These are phyloP conservation scores for Homarus gammarus DNA, from an alignment of 2,888 invertebrate genomes.

Conservation along the genomic window DNA sequence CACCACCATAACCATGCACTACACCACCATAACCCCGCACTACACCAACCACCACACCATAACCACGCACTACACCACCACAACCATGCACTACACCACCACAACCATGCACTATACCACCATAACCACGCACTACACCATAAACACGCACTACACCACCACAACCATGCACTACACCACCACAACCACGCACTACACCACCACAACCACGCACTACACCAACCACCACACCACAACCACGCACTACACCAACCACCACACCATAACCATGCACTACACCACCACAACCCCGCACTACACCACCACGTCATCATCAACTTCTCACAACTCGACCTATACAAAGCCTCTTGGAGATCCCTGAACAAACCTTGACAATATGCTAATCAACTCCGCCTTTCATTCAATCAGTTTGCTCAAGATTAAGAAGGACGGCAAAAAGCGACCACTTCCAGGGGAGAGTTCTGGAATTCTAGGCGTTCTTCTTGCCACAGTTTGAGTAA, in stretches of 20 bases:
- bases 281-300: not conserved
- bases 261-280: not conserved
- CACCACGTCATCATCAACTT: not conserved
- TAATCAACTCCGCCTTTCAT: slow-evolving; percentile 6
- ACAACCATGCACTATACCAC: too few relatives aligned
- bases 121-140: not conserved
- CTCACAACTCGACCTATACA: not conserved
- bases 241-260: too few relatives aligned
- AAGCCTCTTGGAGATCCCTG: not conserved
- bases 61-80: too few relatives aligned
- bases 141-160: too few relatives aligned
- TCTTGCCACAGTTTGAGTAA: slow-evolving; percentile 31
- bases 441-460: not conserved
- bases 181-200: not conserved
- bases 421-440: not conserved
- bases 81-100: too few relatives aligned
- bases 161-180: too few relatives aligned
- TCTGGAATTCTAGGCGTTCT: slow-evolving; percentile 14
- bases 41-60: too few relatives aligned
- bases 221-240: too few relatives aligned
- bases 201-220: not conserved
- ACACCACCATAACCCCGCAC: too few relatives aligned
- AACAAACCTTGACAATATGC: not conserved
- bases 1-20: not conserved
- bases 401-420: slow-evolving; percentile 33